Evolutionary conservation across 2,113 vertebrate species (phyloP).

Genomic region (Lethenteron reissneri): DNA sequence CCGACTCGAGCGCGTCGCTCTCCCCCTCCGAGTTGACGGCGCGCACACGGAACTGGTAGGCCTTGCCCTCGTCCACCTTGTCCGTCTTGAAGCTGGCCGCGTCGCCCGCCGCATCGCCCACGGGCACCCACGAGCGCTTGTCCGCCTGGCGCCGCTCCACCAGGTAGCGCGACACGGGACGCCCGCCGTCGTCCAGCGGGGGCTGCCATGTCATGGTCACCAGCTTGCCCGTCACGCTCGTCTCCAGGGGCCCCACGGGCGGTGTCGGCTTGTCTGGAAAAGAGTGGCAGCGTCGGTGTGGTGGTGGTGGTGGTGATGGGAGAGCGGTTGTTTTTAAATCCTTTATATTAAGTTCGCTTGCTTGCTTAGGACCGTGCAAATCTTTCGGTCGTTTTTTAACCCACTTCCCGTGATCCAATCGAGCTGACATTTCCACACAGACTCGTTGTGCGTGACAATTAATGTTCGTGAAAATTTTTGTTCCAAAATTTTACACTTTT

Average conservation of each 20-base stretch:
- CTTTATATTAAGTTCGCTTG: no score
- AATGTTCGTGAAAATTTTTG: no score
- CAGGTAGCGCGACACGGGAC: slow-evolving; percentile 22
- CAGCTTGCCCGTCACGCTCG: slow-evolving; percentile 17
- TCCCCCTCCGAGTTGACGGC: slow-evolving; percentile 38
- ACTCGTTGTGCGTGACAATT: no score
- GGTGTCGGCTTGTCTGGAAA: slow-evolving; percentile 24
- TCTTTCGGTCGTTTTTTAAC: no score
- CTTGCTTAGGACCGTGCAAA: no score
- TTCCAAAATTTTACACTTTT: no score
- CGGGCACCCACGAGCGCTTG: slow-evolving; percentile 23
- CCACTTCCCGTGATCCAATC: no score
- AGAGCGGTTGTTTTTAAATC: no score
- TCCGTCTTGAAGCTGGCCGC: slow-evolving; percentile 28
- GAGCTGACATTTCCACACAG: no score
- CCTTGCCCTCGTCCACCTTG: slow-evolving; percentile 32
- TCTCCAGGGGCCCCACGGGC: slow-evolving; percentile 21
- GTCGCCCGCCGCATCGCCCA: slow-evolving; percentile 20
- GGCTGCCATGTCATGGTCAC: slow-evolving; percentile 29
- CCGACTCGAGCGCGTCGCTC: slow-evolving; percentile 34
- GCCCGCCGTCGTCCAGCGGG: slow-evolving; percentile 19
- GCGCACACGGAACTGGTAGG: slow-evolving; percentile 42
- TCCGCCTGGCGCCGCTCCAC: slow-evolving; percentile 16
- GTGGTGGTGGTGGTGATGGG: not conserved
- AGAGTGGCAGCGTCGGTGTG: not conserved